Evolutionary conservation across 2,888 invertebrate genomes (phyloP).

Genomic region (Nomada ferruginata): DNA sequence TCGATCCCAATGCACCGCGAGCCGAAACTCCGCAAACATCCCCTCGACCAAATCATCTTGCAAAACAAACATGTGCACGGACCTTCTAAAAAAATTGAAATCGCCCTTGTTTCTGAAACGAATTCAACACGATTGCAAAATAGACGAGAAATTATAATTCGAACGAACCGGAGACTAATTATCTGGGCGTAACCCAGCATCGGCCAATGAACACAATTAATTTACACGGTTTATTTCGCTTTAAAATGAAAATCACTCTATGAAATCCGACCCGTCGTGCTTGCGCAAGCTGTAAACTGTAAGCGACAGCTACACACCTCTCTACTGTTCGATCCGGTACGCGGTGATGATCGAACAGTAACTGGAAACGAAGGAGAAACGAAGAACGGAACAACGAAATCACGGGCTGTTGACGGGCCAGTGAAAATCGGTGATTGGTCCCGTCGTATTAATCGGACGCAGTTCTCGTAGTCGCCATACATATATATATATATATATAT

Average conservation of each 20-base stretch:
- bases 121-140: too few relatives aligned
- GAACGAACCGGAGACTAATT: not conserved
- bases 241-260: not conserved
- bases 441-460: conserved; percentile 49
- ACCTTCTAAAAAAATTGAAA: too few relatives aligned
- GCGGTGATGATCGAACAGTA: not conserved
- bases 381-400: conserved; percentile 1
- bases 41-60: too few relatives aligned
- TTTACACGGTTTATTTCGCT: not conserved
- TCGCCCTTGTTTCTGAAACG: too few relatives aligned
- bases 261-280: not conserved
- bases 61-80: too few relatives aligned
- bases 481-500: not conserved
- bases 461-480: conserved; percentile 21
- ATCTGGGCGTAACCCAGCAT: not conserved
- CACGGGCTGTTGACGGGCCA: not conserved
- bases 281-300: not conserved
- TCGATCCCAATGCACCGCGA: not conserved
- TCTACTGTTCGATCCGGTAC: not conserved
- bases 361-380: not conserved
- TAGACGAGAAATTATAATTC: too few relatives aligned
- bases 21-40: too few relatives aligned
- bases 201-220: not conserved
- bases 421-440: conserved; percentile 28
- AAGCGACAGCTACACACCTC: not conserved